These are phyloP conservation scores for Morus bassanus DNA, from an alignment of 2,797 vertebrate genomes.

Conservation along the genomic window DNA sequence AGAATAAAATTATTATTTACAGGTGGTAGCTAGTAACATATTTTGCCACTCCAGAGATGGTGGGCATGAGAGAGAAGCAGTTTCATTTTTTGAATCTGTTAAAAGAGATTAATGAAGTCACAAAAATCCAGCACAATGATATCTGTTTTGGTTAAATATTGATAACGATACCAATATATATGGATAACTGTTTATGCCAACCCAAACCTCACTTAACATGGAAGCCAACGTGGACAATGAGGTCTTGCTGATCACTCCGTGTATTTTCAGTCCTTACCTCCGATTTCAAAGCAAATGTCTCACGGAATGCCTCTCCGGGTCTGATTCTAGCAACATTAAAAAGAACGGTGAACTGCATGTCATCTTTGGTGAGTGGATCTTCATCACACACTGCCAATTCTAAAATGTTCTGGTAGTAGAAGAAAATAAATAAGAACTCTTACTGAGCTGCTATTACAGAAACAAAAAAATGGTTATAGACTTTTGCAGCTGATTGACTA, in stretches of 20 bases:
- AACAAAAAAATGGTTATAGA: background rate
- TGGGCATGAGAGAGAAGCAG: background rate
- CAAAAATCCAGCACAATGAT: background rate
- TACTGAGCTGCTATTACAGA: background rate
- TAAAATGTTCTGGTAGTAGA: constrained; percentile 79
- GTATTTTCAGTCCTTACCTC: constrained; percentile 48
- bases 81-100: background rate
- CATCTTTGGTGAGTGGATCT: constrained; percentile 73
- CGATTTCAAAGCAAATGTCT: constrained; percentile 74
- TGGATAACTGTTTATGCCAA: background rate
- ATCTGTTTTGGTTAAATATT: background rate
- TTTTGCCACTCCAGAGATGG: background rate
- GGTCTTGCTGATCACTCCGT: background rate
- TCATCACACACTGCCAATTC: constrained; percentile 80
- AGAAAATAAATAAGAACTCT: background rate
- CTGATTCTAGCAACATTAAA: constrained; percentile 79
- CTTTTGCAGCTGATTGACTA: background rate
- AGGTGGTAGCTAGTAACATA: background rate
- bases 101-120: background rate
- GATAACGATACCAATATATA: background rate
- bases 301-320: constrained; percentile 61
- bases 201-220: background rate
- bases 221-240: background rate
- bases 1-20: background rate
- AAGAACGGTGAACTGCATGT: constrained; percentile 73